phyloP scores from a whole-genome alignment of 2,888 invertebrate species.

The Blastobasis adustella region DNA sequence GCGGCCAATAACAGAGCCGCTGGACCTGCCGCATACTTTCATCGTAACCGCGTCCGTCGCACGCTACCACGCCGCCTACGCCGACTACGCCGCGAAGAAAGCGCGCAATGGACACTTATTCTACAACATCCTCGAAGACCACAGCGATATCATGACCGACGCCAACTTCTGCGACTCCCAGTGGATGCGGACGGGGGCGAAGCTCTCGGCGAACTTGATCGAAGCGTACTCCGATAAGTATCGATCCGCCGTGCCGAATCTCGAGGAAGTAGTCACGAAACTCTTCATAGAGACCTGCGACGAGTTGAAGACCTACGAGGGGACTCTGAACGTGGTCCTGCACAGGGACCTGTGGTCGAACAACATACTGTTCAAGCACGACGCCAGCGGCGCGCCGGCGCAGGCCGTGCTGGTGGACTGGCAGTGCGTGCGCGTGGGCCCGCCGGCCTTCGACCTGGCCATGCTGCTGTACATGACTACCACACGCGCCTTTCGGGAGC shows the following conservation, averaged over 20 bases:
- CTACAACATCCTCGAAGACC: constrained; percentile 30
- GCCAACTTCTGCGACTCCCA: constrained; percentile 36
- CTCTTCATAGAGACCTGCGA: constrained; percentile 37
- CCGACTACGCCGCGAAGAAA: constrained; percentile 39
- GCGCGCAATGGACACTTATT: constrained; percentile 12
- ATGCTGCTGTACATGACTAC: constrained; percentile 43
- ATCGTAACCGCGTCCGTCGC: constrained; percentile 35
- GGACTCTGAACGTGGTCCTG: constrained; percentile 43
- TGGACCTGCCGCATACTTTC: constrained; percentile 38
- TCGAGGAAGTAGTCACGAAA: constrained; percentile 29
- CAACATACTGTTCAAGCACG: constrained; percentile 54
- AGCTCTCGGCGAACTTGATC: constrained; percentile 37
- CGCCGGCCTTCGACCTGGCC: constrained; percentile 54
- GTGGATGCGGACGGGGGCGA: constrained; percentile 42
- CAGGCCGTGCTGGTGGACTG: constrained; percentile 50
- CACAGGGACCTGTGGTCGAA: constrained; percentile 60
- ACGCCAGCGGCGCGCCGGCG: constrained; percentile 24
- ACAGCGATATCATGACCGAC: constrained; percentile 33
- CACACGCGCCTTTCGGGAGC: constrained; percentile 32
- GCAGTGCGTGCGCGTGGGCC: constrained; percentile 49
- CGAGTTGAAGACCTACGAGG: constrained; percentile 28
- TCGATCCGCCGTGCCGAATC: constrained; percentile 16
- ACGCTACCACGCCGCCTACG: constrained; percentile 50
- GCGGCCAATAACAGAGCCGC: constrained; percentile 21
- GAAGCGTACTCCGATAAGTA: constrained; percentile 36